Base-by-base conservation (phyloP, 2,797 vertebrate genomes). In the Acanthurus lineatus region DNA sequence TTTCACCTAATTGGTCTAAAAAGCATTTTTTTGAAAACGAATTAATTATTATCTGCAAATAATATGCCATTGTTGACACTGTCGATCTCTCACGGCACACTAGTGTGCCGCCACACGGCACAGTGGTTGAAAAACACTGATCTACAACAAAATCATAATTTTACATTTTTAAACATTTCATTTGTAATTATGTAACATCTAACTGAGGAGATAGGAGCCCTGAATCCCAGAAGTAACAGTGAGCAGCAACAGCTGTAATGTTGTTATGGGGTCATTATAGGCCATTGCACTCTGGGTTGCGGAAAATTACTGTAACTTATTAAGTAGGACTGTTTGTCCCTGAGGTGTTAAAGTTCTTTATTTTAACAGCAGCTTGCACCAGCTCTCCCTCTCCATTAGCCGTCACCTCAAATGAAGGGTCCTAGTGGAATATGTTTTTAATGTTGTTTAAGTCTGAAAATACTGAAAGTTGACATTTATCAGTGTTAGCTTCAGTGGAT, bases 221-320 rank as follows among this genome's bases (percentile, higher is more conserved):
- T 77, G 76, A 81, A 58, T 77, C 59, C 67, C 69, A 69, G 53
- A 0, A n/a, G 58, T 54, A 73, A 74, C 62, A 25, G 57, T 22
- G 63, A 69, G 56, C 69, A 69, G 61, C 42, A 72, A 69, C 83
- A 86, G 71, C 77, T 78, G 69, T 72, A 32, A 70, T 69, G 60
- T 71, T 67, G 42, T 81, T 79, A 62, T 48, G 45, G 68, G 74
- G 67, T 88, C 74, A 84, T 69, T 81, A 79, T 9, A 80, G 83
- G 77, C 49, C 54, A 3, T 53, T 83, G 71, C 75, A 79, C 75
- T 83, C 49, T 74, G 75, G 60, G 56, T 58, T 79, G 58, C 59
- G 54, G 47, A 74, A 84, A 73, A 80, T 89, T 42, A 76, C 76
- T 47, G n/a, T 58, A 71, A 69, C 48, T 80, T 65, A 85, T 86